A percentile compares a stretch with the other conserved stretches of the same genome.
These are phyloP conservation scores for Rhombomys opimus DNA, from an alignment of 2,113 vertebrate species.

Conservation along the genomic window DNA sequence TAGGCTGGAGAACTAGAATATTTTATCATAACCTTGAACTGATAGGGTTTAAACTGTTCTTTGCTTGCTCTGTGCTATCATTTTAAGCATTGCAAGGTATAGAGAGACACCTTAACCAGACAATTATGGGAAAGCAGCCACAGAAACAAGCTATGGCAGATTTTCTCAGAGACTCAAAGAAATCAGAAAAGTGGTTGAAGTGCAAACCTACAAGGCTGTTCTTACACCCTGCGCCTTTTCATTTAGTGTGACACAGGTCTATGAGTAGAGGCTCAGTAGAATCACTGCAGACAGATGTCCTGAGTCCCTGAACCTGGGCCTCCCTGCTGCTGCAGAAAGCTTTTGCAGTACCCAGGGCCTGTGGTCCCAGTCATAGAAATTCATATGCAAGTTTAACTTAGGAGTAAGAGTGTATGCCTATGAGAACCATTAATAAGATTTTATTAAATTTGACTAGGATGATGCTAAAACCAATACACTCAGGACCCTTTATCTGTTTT, in stretches of 20 bases:
- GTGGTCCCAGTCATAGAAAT: background rate
- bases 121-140: slow-evolving; percentile 62
- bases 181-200: slow-evolving; percentile 63
- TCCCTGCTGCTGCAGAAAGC: background rate
- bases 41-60: background rate
- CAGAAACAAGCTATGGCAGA: slow-evolving; percentile 70
- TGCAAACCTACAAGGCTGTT: slow-evolving; percentile 35
- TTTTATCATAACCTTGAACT: slow-evolving; percentile 58
- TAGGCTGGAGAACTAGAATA: background rate
- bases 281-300: slow-evolving; percentile 24
- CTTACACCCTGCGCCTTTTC: slow-evolving; percentile 47
- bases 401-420: slow-evolving; percentile 44
- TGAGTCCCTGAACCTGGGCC: background rate
- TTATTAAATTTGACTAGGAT: slow-evolving; percentile 41
- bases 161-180: slow-evolving; percentile 30
- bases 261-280: background rate
- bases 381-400: slow-evolving; percentile 15
- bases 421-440: slow-evolving; percentile 57
- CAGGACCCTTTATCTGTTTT: background rate
- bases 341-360: background rate
- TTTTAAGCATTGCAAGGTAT: slow-evolving; percentile 41
- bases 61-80: background rate
- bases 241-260: slow-evolving; percentile 46
- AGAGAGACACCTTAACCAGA: slow-evolving; percentile 58
- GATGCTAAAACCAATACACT: slow-evolving; percentile 13